A percentile compares a stretch with the other conserved stretches of the same genome.
Conservation (phyloP, 2,797 vertebrate genomes). For the Eulemur mongoz region DNA sequence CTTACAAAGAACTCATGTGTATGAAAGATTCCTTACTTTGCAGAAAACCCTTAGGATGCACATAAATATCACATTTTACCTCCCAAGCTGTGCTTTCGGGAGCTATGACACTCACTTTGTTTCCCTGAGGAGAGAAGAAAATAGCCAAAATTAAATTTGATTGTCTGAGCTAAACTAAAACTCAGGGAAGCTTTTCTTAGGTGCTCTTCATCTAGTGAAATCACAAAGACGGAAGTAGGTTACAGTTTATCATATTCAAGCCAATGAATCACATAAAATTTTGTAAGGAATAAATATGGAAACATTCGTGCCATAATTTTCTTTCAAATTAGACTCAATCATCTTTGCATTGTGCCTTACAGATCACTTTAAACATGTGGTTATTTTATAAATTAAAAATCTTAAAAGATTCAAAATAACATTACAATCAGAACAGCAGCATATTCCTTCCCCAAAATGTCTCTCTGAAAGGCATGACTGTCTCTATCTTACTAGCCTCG, state of each 20-base stretch:
- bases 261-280: background rate
- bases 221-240: background rate
- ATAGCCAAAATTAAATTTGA: slow-evolving; percentile 20
- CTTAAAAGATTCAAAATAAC: background rate
- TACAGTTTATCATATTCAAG: background rate
- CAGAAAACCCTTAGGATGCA: background rate
- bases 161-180: background rate
- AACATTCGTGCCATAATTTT: background rate
- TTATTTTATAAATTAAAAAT: slow-evolving; percentile 34
- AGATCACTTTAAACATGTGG: background rate
- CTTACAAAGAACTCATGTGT: background rate
- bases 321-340: background rate
- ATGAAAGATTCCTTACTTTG: background rate
- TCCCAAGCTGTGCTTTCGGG: background rate
- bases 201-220: background rate
- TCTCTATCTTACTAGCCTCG: background rate
- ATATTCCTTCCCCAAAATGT: background rate
- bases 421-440: background rate
- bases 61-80: slow-evolving; percentile 11
- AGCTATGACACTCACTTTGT: background rate
- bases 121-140: background rate
- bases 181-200: background rate
- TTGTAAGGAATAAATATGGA: background rate
- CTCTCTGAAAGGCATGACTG: background rate
- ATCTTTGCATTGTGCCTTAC: background rate